A percentile compares a stretch with the other conserved stretches of the same genome.
Conservation (phyloP, 2,888 invertebrate genomes). For the Ormyrus nitidulus region DNA sequence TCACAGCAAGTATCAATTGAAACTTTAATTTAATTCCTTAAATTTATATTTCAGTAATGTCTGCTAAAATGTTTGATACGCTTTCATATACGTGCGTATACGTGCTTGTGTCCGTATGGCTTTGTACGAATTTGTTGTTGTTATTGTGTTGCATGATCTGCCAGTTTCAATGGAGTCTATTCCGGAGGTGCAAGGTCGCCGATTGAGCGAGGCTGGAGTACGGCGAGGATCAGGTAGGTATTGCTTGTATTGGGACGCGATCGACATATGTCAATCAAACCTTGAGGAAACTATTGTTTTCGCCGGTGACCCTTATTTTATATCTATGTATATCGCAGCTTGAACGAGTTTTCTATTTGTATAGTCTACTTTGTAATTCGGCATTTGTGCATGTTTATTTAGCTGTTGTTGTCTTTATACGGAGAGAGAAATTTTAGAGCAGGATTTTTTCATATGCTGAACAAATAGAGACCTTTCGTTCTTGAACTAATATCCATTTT, state of each 20-base stretch:
- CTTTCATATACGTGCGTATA: not conserved
- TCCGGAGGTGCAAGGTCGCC: constrained; percentile 84
- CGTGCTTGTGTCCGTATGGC: constrained; percentile 56
- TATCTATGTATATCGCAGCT: constrained; percentile 11
- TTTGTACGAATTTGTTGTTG: constrained; percentile 41
- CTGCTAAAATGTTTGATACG: not conserved
- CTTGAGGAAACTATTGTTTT: not conserved
- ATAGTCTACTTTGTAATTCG: not conserved
- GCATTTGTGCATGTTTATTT: not conserved
- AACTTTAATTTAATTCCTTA: too few relatives aligned
- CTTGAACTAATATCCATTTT: too few relatives aligned
- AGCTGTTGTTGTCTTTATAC: not conserved
- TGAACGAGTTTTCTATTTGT: constrained; percentile 1
- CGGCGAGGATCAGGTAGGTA: constrained; percentile 85
- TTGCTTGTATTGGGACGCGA: constrained; percentile 3
- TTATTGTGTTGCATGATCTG: constrained; percentile 68
- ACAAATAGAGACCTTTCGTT: too few relatives aligned
- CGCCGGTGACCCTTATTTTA: not conserved
- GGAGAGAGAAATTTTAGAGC: too few relatives aligned
- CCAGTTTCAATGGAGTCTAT: constrained; percentile 82
- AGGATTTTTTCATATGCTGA: too few relatives aligned
- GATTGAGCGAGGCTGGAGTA: constrained; percentile 86
- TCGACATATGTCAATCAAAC: not conserved
- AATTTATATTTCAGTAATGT: not conserved
- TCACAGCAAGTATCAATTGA: not conserved